Base-by-base conservation (phyloP, 2,888 invertebrate species). In the Lymantria dispar region DNA sequence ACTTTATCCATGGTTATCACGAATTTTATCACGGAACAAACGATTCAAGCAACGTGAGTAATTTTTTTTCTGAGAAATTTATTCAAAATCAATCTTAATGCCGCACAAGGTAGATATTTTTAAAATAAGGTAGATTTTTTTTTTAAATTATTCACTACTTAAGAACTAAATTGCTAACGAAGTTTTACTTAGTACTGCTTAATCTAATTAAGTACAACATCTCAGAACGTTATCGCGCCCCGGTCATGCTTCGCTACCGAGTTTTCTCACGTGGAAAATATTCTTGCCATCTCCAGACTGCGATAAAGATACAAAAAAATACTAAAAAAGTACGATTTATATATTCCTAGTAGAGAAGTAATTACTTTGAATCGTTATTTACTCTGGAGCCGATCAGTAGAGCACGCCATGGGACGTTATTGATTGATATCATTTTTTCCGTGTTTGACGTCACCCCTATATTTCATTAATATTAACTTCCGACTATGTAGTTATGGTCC, bases 371-470 rank as follows among this genome's bases (percentile, higher is more conserved):
- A 48, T 54, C 62, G 58, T 56, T 72, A 70, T 69, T 70, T 76
- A 64, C 56, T 68, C 53, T 54, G 49, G 56, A 43, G 58, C 54
- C 62, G 64, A 79, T 76, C 76, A 76, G 68, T 71, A 71, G 74
- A 70, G 56, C 73, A 74, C 67, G 74, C 65, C 70, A 74, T 73
- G 57, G 64, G 3, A 65, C 70, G 64, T 72, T 78, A 84, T 85
- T 83, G 85, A 87, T 86, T 83, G 76, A 74, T 82, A 75, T 70
- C 62, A 74, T 68, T 75, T 78, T 80, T 78, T 74, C 72, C 69
- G 68, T 67, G 56, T 68, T 54, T 50, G 52, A 57, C 56, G 60
- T 58, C 56, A 48, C 48, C 47, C 47, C 50, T 58, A 57, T 54
- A 58, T 66, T 56, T 55, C 50, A 57, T 57, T 50, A 60, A 61